phyloP scores from a whole-genome alignment of 2,888 invertebrate species.

The Meta bourneti region DNA sequence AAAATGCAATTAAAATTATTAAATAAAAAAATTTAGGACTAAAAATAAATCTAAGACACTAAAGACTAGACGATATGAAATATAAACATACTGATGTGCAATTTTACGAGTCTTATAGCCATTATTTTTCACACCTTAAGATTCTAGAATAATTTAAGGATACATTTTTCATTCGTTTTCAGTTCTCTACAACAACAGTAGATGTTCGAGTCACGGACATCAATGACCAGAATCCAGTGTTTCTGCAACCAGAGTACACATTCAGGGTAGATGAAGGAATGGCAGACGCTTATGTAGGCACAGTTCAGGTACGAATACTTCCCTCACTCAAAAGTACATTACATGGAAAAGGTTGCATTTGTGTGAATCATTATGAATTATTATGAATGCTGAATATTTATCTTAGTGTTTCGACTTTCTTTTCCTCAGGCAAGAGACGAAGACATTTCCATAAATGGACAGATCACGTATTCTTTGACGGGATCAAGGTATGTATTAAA shows the following conservation, averaged over 20 bases:
- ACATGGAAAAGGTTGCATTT: neutral
- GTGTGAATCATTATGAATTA: neutral
- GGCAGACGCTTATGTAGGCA: constrained; percentile 84
- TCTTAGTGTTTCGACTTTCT: neutral
- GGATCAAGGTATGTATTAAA: constrained; percentile 60
- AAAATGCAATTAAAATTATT: too few relatives aligned
- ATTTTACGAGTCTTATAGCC: too few relatives aligned
- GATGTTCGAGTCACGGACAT: constrained; percentile 89
- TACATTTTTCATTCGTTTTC: neutral
- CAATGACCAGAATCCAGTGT: constrained; percentile 91
- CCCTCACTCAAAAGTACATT: neutral
- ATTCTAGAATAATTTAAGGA: too few relatives aligned
- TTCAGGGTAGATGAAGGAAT: constrained; percentile 83
- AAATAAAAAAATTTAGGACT: too few relatives aligned
- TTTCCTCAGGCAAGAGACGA: constrained; percentile 83
- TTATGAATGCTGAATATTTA: neutral
- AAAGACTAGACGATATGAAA: too few relatives aligned
- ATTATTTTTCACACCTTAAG: too few relatives aligned
- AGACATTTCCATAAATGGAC: constrained; percentile 91
- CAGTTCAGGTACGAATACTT: constrained; percentile 83
- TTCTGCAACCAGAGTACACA: constrained; percentile 86
- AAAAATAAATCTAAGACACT: too few relatives aligned
- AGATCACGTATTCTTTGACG: constrained; percentile 85
- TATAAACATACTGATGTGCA: too few relatives aligned
- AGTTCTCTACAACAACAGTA: constrained; percentile 89